phyloP scores from a whole-genome alignment of 1,140 invertebrate genomes.

The Chionoecetes opilio region DNA sequence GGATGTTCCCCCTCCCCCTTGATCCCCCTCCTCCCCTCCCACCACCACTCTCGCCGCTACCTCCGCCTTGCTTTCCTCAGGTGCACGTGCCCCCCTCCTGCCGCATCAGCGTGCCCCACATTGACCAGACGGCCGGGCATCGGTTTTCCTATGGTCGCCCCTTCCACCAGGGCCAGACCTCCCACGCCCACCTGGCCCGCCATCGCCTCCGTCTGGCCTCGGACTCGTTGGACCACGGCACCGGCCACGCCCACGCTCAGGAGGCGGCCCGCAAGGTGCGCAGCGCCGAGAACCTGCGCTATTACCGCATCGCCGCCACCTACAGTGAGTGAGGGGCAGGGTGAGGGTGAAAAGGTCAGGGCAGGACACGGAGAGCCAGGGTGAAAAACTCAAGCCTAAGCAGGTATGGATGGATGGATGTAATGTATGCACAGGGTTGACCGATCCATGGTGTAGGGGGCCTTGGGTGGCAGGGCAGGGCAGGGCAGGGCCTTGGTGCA shows the following conservation, averaged over 20 bases:
- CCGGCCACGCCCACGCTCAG: neutral
- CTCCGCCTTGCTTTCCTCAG: neutral
- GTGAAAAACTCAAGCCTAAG: neutral
- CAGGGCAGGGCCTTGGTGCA: neutral
- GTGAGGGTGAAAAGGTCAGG: neutral
- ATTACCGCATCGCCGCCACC: constrained; percentile 35
- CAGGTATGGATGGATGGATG: neutral
- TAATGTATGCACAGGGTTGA: neutral
- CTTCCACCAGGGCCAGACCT: constrained; percentile 21
- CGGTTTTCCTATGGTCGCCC: neutral
- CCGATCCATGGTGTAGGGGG: no score
- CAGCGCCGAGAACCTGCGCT: constrained; percentile 68
- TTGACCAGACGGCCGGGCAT: constrained; percentile 63
- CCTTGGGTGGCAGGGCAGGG: constrained; percentile 47
- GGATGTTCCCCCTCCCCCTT: no score
- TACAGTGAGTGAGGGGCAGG: neutral
- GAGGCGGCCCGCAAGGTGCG: constrained; percentile 53
- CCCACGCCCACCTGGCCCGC: constrained; percentile 51
- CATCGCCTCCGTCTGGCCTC: constrained; percentile 71
- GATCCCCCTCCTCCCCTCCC: no score
- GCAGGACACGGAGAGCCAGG: neutral
- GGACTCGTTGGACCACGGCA: constrained; percentile 63
- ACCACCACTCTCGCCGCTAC: neutral
- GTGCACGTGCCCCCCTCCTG: constrained; percentile 64
- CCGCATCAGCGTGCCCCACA: constrained; percentile 70